These are phyloP conservation scores for Cololabis saira DNA, from an alignment of 2,113 vertebrate species.

Conservation along the genomic window DNA sequence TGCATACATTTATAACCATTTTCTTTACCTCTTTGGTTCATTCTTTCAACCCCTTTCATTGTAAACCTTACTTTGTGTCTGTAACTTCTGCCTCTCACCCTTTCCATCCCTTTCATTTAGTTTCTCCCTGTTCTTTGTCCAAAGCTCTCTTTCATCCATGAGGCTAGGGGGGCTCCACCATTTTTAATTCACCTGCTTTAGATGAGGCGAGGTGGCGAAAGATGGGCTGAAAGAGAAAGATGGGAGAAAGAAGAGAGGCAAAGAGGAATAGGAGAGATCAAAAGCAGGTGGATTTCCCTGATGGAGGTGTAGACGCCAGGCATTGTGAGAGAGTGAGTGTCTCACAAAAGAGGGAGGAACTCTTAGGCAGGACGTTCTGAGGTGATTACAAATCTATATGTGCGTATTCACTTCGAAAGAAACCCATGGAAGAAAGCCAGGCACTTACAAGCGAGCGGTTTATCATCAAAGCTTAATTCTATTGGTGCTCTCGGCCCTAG, in stretches of 20 bases:
- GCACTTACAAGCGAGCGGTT: constrained; percentile 47
- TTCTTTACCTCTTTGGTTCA: constrained; percentile 39
- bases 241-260: constrained; percentile 30
- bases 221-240: constrained; percentile 57
- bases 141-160: constrained; percentile 75
- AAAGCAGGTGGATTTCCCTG: constrained; percentile 71
- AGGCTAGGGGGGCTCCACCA: constrained; percentile 61
- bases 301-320: constrained; percentile 62
- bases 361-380: constrained; percentile 45
- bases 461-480: constrained; percentile 42
- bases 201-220: constrained; percentile 62
- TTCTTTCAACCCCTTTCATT: constrained; percentile 43
- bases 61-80: constrained; percentile 39
- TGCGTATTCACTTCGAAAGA: constrained; percentile 18
- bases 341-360: constrained; percentile 49
- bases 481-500: constrained; percentile 23
- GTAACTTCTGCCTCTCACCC: constrained; percentile 24
- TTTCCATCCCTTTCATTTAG: constrained; percentile 61
- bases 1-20: constrained; percentile 27
- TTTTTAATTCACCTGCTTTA: constrained; percentile 75
- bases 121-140: constrained; percentile 67
- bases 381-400: constrained; percentile 24
- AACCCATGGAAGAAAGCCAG: constrained; percentile 38
- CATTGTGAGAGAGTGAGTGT: constrained; percentile 54
- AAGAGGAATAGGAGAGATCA: constrained; percentile 51